Evolutionary conservation across 1,140 invertebrate genomes (phyloP).

Genomic region (Heterodera schachtii): DNA sequence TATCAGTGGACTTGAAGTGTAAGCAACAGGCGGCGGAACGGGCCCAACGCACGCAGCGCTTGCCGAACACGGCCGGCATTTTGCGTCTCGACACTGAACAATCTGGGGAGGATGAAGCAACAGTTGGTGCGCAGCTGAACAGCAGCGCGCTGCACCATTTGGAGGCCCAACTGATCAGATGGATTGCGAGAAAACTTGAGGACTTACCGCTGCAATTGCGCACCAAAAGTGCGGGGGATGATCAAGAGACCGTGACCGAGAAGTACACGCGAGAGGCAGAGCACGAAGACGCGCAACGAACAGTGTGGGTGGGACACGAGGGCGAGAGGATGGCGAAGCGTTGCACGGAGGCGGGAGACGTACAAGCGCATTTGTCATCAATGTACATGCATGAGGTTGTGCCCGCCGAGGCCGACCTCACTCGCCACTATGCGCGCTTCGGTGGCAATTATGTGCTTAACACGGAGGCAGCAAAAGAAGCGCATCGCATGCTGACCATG

Average conservation of each 20-base stretch:
- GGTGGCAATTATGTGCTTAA: slow-evolving; percentile 55
- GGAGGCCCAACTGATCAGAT: slow-evolving; percentile 26
- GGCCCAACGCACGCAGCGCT: slow-evolving; percentile 15
- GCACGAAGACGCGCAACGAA: slow-evolving; percentile 22
- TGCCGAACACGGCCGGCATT: slow-evolving; percentile 20
- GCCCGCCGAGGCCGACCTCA: slow-evolving; percentile 8
- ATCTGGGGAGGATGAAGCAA: slow-evolving; percentile 54
- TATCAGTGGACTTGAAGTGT: slow-evolving; percentile 26
- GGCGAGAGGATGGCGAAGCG: slow-evolving; percentile 24
- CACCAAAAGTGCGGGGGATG: neutral
- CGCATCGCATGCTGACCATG: slow-evolving; percentile 34
- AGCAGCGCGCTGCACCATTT: slow-evolving; percentile 35
- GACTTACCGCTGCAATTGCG: neutral
- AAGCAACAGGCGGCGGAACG: slow-evolving; percentile 8
- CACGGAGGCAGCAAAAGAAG: slow-evolving; percentile 49
- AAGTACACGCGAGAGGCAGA: slow-evolving; percentile 10
- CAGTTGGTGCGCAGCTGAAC: slow-evolving; percentile 54
- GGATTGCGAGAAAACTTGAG: neutral
- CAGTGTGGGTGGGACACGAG: slow-evolving; percentile 7
- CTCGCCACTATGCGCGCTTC: slow-evolving; percentile 29
- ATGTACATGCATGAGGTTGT: slow-evolving; percentile 41
- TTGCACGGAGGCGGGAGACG: slow-evolving; percentile 45
- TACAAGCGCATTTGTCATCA: slow-evolving; percentile 42
- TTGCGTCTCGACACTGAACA: slow-evolving; percentile 37
- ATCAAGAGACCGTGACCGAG: neutral